Percentiles rank a stretch among this genome's conserved stretches.
phyloP scores from a whole-genome alignment of 2,888 invertebrate species.

The Lypha dubia region DNA sequence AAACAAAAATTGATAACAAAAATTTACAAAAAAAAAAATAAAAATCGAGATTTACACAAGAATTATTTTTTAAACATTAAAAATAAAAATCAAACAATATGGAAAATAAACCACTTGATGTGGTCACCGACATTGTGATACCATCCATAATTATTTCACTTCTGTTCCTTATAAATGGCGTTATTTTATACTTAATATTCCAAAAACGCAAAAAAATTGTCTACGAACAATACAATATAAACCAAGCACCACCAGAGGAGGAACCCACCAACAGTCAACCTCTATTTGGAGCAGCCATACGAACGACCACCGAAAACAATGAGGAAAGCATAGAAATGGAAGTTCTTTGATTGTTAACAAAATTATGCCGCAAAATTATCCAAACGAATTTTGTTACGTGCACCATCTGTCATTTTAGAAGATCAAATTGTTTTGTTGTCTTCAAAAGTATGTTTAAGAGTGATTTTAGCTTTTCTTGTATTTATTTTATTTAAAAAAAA shows the following conservation, averaged over 20 bases:
- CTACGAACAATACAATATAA: slow-evolving; percentile 58
- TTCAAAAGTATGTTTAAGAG: slow-evolving; percentile 7
- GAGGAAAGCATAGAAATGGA: slow-evolving; percentile 77
- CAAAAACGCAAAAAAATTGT: slow-evolving; percentile 74
- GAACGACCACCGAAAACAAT: neutral
- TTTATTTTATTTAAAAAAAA: neutral
- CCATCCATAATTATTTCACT: slow-evolving; percentile 74
- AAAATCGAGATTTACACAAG: neutral
- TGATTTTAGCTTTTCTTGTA: neutral
- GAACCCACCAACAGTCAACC: slow-evolving; percentile 41
- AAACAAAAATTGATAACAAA: slow-evolving; percentile 3
- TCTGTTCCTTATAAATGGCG: slow-evolving; percentile 76
- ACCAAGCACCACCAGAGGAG: slow-evolving; percentile 1
- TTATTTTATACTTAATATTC: slow-evolving; percentile 77
- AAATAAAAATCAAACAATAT: slow-evolving; percentile 43
- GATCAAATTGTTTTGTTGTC: neutral
- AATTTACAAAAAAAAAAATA: neutral
- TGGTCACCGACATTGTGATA: slow-evolving; percentile 77
- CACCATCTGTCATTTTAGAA: neutral
- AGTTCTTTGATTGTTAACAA: slow-evolving; percentile 71
- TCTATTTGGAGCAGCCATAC: slow-evolving; percentile 23
- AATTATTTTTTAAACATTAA: neutral
- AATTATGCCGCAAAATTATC: neutral
- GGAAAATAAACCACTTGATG: slow-evolving; percentile 69
- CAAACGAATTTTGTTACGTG: slow-evolving; percentile 12